Evolutionary conservation across 2,797 vertebrate genomes (phyloP), one percentile per base, ranked within the genome.

Genomic region (Iguana delicatissima): DNA sequence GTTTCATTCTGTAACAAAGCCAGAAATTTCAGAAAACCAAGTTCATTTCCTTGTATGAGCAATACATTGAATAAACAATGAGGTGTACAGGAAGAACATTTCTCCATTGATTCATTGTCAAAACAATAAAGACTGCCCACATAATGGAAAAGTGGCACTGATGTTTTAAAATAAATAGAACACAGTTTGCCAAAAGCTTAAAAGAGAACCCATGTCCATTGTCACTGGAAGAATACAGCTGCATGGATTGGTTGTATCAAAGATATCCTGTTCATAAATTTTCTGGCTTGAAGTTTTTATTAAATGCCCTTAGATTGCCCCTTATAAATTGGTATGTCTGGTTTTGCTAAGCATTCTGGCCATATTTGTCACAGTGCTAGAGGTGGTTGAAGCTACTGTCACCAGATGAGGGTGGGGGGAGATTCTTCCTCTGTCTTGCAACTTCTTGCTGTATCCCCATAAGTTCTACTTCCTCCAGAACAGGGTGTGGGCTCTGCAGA

Each of bases 1-100:
- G 95, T 94, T 93, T 93, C 95, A 57, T 89, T 93, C 96, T 96
- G 85, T 91, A 86, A 95, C 90, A 85, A 94, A 94, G 94, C 0
- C 2, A 92, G 69, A 89, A 79, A 35, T 32, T 35, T 82, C 32
- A 84, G 46, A 84, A 35, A 84, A 32, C 42, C 12, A 22, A 7
- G 9, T 91, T 79, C 76, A 77, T 35, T 55, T 72, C 89, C 89
- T 94, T 91, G 82, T 42, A 59, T 62, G 80, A 80, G 6, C 4
- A 81, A 84, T 92, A 89, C 14, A 57, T 84, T 86, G 89, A 87
- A 80, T 32, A 52, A 80, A 80, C 16, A 69, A 79, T 22, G 14
- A 10, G 20, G 52, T 57, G 8, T 26, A 7, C 79, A 85, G 18
- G 13, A 29, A 26, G 55, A 42, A 62, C 14, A 16, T 29, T 38